phyloP scores from a whole-genome alignment of 2,113 vertebrate species.

The Riparia riparia region DNA sequence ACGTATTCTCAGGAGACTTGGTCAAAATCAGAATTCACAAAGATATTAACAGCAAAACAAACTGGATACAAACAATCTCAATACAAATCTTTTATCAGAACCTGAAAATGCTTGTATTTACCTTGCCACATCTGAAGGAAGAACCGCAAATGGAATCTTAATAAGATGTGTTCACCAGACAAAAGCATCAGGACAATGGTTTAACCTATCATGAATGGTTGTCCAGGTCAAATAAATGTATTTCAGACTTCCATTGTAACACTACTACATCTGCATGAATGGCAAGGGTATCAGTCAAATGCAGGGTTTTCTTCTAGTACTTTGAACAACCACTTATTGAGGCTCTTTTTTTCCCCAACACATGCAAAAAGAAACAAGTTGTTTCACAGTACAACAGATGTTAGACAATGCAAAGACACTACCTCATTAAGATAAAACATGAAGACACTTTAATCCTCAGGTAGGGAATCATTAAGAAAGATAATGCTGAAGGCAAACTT shows the following conservation, averaged over 20 bases:
- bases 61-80: background rate
- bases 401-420: background rate
- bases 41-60: background rate
- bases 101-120: background rate
- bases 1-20: background rate
- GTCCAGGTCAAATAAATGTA: background rate
- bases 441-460: background rate
- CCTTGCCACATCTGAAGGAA: background rate
- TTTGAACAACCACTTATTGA: background rate
- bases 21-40: background rate
- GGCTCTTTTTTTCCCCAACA: accelerated
- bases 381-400: background rate
- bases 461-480: background rate
- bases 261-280: background rate
- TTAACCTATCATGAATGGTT: background rate
- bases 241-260: background rate
- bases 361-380: background rate
- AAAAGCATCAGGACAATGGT: background rate
- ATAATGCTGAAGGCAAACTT: background rate
- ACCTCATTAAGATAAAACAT: background rate
- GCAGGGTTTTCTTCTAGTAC: accelerated
- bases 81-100: background rate
- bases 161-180: background rate
- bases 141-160: background rate
- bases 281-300: background rate